Percentiles rank a stretch among this genome's conserved stretches.
phyloP scores from a whole-genome alignment of 1,140 invertebrate species.

The Stegodyphus mimosarum region DNA sequence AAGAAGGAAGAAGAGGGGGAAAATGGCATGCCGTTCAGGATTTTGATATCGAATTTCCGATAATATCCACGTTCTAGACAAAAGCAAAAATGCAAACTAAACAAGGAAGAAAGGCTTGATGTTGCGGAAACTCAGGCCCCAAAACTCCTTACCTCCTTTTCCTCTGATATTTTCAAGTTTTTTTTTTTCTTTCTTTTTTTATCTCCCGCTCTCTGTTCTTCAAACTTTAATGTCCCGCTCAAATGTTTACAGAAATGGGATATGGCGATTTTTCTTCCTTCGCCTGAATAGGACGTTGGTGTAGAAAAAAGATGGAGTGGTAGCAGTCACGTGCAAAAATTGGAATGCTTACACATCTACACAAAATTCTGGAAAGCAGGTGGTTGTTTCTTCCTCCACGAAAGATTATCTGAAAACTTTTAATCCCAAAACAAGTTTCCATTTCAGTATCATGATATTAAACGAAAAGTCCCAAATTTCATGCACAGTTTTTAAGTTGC shows the following conservation, averaged over 20 bases:
- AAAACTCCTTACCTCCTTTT: slow-evolving; percentile 36
- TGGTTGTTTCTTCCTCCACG: too few relatives aligned
- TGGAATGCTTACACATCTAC: too few relatives aligned
- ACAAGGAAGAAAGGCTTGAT: slow-evolving; percentile 43
- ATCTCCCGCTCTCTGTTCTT: too few relatives aligned
- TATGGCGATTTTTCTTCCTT: neutral
- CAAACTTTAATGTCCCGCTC: slow-evolving; percentile 27
- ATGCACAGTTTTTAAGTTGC: too few relatives aligned
- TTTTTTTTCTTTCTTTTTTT: slow-evolving; percentile 22
- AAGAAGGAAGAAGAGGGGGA: slow-evolving; percentile 20
- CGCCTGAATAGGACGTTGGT: too few relatives aligned
- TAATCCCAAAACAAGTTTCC: too few relatives aligned
- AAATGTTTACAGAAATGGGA: slow-evolving; percentile 21
- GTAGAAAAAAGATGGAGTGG: too few relatives aligned
- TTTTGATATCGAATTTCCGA: slow-evolving; percentile 56
- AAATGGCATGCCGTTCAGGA: slow-evolving; percentile 39
- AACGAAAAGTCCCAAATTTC: too few relatives aligned
- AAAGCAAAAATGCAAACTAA: slow-evolving; percentile 54
- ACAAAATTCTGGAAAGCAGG: too few relatives aligned
- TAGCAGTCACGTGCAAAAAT: too few relatives aligned
- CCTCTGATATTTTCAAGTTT: slow-evolving; percentile 25
- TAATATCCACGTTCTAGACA: slow-evolving; percentile 39
- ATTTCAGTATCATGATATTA: too few relatives aligned
- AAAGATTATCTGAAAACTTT: too few relatives aligned
- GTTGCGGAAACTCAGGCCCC: slow-evolving; percentile 38